Evolutionary conservation across 2,797 vertebrate genomes (phyloP).

Genomic region (Diglossa cyanea): DNA sequence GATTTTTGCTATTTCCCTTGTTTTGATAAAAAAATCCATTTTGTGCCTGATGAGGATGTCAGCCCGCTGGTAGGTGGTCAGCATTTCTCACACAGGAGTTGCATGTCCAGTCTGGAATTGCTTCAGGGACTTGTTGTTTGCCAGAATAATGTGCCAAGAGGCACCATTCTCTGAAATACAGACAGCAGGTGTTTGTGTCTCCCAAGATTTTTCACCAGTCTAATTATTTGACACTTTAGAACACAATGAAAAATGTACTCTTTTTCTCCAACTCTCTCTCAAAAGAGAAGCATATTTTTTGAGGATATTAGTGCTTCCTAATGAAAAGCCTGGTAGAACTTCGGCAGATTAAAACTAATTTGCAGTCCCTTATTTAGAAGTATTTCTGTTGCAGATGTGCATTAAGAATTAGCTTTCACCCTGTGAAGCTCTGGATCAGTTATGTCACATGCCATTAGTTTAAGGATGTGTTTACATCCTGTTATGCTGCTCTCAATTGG

Average conservation of each 20-base stretch:
- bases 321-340: not conserved
- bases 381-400: not conserved
- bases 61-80: not conserved
- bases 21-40: not conserved
- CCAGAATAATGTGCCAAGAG: not conserved
- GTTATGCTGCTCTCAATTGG: not conserved
- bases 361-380: not conserved
- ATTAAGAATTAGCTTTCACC: not conserved
- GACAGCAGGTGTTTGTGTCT: not conserved
- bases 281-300: not conserved
- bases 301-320: not conserved
- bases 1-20: slow-evolving; percentile 17
- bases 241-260: not conserved
- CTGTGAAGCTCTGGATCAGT: not conserved
- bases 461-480: slow-evolving; percentile 12
- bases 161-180: not conserved
- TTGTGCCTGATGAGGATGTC: not conserved
- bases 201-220: not conserved
- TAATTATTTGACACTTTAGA: not conserved
- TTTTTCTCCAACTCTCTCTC: not conserved
- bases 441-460: not conserved
- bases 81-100: not conserved
- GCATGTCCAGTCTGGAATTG: slow-evolving; percentile 1
- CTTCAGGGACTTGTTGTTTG: not conserved
- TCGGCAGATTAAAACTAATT: not conserved